Evolutionary conservation across 2,888 invertebrate species (phyloP), one percentile per base, ranked within the genome.

Genomic region (Didymodactylos carnosus): DNA sequence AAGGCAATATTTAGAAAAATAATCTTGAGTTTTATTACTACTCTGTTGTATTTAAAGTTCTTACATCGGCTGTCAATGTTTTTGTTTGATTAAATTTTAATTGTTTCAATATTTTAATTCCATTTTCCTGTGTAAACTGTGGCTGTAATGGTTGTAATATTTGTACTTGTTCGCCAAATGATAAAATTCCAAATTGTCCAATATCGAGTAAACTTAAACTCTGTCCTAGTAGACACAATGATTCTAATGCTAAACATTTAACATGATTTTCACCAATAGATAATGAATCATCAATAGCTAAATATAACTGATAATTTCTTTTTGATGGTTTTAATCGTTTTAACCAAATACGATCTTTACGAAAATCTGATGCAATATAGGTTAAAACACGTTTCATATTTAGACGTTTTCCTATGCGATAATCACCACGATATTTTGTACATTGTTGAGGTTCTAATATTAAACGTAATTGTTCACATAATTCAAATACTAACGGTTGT

Each of bases 341-440:
- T 79, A 99, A 82, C 98, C 98, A 99, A 80, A 99, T 99, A 83
- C 95, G 94, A 82, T 99, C 97, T 83, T 98, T 98, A 69, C 97
- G 88, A 85, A 95, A 99, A 83, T 97, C 91, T 76, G 95, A 95
- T 25, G 99, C 99, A 78, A 99, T 94, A 85, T 98, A 99, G 0
- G 97, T 92, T 80, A 98, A 94, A 73, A 99, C 91, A 80, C 91
- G 92, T 69, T 95, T 88, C 97, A 99, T 98, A 84, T 98, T 99
- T 72, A 99, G 90, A 11, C 98, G 88, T 76, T 93, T 90, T 0
- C 98, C 98, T 0, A 94, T 95, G 11, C 94, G 87, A 83, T 91
- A 98, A 84, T 99, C 98, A 27, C 98, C 98, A 84, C 84, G 85
- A 77, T 23, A 86, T 77, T 93, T 87, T 0, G 94, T 90, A 0